Base-by-base conservation (phyloP, 1,140 invertebrate genomes). In the Anastatus disparis region DNA sequence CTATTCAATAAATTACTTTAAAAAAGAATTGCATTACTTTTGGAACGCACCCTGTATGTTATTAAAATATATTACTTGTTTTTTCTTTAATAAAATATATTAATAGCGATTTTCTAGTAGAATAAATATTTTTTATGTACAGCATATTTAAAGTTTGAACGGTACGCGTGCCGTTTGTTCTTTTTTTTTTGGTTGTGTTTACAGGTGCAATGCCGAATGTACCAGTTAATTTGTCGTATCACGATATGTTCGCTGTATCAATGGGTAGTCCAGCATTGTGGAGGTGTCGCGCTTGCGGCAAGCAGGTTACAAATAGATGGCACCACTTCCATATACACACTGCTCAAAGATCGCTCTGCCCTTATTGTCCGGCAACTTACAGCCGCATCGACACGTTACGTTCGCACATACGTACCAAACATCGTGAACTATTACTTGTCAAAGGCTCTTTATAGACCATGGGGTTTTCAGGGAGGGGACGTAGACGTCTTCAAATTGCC, bases 241-340 rank as follows among this genome's bases (percentile, higher is more conserved):
- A 93, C 87, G 89, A 93, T 87, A 91, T 94, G 91, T 93, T 93
- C 82, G 91, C 90, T 75, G 89, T 89, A 76, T 90, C 90, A 59
- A 82, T 89, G 61, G 89, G 89, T 74, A 90, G 88, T 72, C 87
- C 90, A 29, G 87, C 91, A 59, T 87, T 92, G 77, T 93, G 91
- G 91, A 89, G 89, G 80, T 95, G 93, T 85, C 91, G 91, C 74
- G 89, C 90, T 20, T 95, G 93, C 85, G 90, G 91, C 78, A 95
- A 95, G 87, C 90, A 93, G 86, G 93, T 94, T 64, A 92, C 93
- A 80, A 94, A 94, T 85, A 87, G 93, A 78, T 94, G 93, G 93
- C 93, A 95, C 84, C 93, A 95, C 86, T 93, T 90, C 86, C 93
- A 94, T 85, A 93, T 92, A 73, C 93, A 94, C 83, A 93, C 91